phyloP scores from a whole-genome alignment of 2,888 invertebrate genomes.

The Theretra japonica region DNA sequence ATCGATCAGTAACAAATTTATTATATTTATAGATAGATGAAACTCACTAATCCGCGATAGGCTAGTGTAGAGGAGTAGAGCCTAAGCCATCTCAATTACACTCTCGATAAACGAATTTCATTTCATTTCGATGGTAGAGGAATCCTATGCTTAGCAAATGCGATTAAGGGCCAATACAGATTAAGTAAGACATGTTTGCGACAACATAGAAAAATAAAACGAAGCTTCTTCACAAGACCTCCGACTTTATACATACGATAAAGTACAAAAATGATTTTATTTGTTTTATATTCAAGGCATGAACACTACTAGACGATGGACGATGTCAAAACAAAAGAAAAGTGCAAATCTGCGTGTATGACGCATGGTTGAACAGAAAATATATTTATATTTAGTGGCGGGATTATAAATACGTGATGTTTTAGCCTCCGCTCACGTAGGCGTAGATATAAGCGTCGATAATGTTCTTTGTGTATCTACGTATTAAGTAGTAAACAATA shows the following conservation, averaged over 20 bases:
- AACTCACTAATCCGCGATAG: no score
- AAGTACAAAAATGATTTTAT: not conserved
- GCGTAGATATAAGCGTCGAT: not conserved
- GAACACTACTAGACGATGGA: not conserved
- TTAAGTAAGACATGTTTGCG: no score
- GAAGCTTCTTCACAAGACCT: no score
- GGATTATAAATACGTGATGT: conserved; percentile 19
- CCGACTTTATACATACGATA: not conserved
- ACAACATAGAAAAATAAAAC: not conserved
- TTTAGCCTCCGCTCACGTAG: not conserved
- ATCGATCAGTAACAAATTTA: no score
- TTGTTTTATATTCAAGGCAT: not conserved
- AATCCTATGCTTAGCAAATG: no score
- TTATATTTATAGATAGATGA: no score
- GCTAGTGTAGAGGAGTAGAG: no score
- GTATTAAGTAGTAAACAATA: not conserved
- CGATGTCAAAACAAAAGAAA: conserved; percentile 22
- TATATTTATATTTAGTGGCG: conserved; percentile 17
- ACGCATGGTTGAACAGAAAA: conserved; percentile 23
- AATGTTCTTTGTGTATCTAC: not conserved
- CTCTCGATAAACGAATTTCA: no score
- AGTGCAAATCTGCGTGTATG: conserved; percentile 1
- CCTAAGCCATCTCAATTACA: no score
- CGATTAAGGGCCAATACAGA: no score
- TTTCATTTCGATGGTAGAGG: no score